These are phyloP conservation scores for Lagopus muta DNA, from an alignment of 2,113 vertebrate species.

Conservation along the genomic window DNA sequence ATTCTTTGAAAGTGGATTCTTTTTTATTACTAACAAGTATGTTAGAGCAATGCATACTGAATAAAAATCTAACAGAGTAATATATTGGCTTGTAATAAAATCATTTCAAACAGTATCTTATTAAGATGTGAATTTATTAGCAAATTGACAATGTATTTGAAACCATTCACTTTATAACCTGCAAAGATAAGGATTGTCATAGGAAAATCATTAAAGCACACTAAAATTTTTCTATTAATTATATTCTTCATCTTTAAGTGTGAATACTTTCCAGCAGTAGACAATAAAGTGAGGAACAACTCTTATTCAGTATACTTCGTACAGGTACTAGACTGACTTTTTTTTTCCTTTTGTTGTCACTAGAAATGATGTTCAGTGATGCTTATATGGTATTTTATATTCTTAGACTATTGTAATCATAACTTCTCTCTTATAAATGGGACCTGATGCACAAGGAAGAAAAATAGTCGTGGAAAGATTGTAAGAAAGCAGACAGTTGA, in stretches of 20 bases:
- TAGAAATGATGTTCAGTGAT: fast-evolving
- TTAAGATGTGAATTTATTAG: neutral
- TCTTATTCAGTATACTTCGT: neutral
- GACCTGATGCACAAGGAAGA: neutral
- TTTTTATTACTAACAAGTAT: neutral
- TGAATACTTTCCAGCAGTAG: neutral
- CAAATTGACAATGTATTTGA: neutral
- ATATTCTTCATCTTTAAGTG: neutral
- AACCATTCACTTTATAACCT: neutral
- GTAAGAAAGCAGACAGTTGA: neutral
- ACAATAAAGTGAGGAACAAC: neutral
- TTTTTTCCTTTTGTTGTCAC: neutral
- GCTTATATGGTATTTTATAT: neutral
- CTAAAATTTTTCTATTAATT: neutral
- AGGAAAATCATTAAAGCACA: neutral
- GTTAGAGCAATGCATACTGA: neutral
- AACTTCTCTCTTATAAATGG: neutral
- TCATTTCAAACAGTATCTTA: neutral
- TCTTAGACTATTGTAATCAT: neutral
- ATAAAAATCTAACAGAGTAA: neutral
- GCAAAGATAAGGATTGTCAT: neutral
- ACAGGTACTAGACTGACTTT: neutral
- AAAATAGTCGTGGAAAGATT: neutral
- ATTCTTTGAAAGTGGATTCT: neutral
- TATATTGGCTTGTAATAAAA: neutral